These are phyloP conservation scores for Notolepis coatsorum DNA, from an alignment of 2,797 vertebrate species.

Conservation along the genomic window DNA sequence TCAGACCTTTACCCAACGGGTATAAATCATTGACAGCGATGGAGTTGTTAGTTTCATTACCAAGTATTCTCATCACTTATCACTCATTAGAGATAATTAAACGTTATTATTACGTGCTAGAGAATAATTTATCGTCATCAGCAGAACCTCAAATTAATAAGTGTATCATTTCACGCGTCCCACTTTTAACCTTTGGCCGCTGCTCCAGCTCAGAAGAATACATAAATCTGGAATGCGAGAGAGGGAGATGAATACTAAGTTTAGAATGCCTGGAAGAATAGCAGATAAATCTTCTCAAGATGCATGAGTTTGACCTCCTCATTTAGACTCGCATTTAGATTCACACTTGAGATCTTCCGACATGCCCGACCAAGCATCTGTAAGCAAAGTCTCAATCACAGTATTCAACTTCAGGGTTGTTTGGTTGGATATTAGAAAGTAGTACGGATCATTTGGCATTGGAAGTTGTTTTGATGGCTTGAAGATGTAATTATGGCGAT, in stretches of 20 bases:
- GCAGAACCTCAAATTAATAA: conserved; percentile 55
- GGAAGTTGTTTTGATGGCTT: no score
- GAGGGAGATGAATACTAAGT: conserved; percentile 39
- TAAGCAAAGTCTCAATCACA: no score
- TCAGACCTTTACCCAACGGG: background rate
- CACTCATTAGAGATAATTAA: conserved; percentile 55
- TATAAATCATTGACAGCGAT: conserved; percentile 7
- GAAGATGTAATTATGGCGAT: no score
- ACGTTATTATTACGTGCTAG: conserved; percentile 45
- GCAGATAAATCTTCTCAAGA: background rate
- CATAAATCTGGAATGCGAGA: conserved; percentile 52
- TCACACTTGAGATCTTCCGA: background rate
- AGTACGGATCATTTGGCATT: no score
- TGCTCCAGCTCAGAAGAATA: conserved; percentile 41
- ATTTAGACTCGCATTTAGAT: conserved; percentile 3
- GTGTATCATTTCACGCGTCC: conserved; percentile 61
- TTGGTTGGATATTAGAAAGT: no score
- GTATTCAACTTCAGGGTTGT: no score
- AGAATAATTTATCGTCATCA: conserved; percentile 63
- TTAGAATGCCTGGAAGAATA: background rate
- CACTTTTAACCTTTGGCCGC: conserved; percentile 65
- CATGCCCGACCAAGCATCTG: background rate
- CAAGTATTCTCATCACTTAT: conserved; percentile 48
- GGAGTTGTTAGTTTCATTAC: conserved; percentile 20
- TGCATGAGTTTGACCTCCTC: conserved; percentile 8